Base-by-base conservation (phyloP, 2,888 invertebrate genomes). In the Phrixothrix hirtus region DNA sequence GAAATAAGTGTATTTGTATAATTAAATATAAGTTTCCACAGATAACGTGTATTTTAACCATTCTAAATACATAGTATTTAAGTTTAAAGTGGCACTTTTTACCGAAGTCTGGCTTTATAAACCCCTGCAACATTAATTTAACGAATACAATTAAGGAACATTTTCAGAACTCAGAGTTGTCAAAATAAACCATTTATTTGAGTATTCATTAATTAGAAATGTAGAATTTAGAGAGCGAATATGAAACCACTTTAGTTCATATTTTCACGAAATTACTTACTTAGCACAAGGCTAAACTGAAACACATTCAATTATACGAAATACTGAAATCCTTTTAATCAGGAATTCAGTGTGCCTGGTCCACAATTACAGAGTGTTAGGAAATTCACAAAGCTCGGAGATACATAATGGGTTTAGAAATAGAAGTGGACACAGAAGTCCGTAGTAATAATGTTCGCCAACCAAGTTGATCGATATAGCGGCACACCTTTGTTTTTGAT, bases 281-380 rank as follows among this genome's bases (percentile, higher is more conserved):
- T 60, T 59, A 60, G 58, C 59, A 38, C 57, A 32, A 42, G 57
- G 57, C 60, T 59, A 59, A 60, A 60, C 61, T 55, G 54, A 57
- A 61, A 62, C 62, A 59, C 63, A 64, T 67, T 65, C 63, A 67
- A 65, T 65, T 67, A 60, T 57, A 60, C 55, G 63, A 61, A 67
- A 66, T 62, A 64, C 65, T 66, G 61, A 61, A 67, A 66, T 63
- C 65, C 64, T 66, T 65, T 65, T 65, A 67, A 66, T 65, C 64
- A 62, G 57, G 59, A 66, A 67, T 66, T 66, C 64, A 61, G 61
- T 64, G 59, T 45, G 48, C 43, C 47, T 51, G 52, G 52, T 54
- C 57, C 55, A 59, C 61, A 64, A 63, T 64, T 65, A 65, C 57
- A 61, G 57, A 62, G 57, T 59, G 63, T 63, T 62, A 60, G 50